Percentiles rank a stretch among this genome's conserved stretches.
Evolutionary conservation across 2,888 invertebrate species (phyloP).

Genomic region (Kryphioiulus occultus): DNA sequence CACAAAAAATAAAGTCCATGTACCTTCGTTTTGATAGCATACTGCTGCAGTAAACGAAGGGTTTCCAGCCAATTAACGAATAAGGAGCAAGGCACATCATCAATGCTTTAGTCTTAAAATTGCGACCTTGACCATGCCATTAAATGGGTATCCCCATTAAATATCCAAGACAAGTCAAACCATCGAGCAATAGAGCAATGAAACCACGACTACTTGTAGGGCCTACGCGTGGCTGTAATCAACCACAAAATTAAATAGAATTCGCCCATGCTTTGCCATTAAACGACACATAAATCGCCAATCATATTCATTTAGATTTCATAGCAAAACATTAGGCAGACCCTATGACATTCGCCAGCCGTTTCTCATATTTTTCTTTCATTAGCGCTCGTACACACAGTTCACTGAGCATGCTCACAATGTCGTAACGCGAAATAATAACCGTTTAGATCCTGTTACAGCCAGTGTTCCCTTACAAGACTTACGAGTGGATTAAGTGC

Average conservation of each 20-base stretch:
- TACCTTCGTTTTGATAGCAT: no score
- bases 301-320: constrained; percentile 20
- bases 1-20: no score
- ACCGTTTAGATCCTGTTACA: constrained; percentile 9
- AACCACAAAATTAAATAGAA: constrained; percentile 17
- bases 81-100: no score
- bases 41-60: no score
- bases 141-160: no score
- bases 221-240: background rate
- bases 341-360: background rate
- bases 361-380: constrained; percentile 20
- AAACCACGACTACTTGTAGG: background rate
- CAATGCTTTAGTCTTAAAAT: no score
- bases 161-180: no score
- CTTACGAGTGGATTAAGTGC: background rate
- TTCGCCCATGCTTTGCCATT: background rate
- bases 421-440: constrained; percentile 3
- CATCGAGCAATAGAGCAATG: background rate
- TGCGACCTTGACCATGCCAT: no score
- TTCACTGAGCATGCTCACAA: constrained; percentile 4
- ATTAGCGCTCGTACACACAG: background rate
- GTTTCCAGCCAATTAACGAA: no score
- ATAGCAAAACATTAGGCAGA: background rate
- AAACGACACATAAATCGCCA: constrained; percentile 16
- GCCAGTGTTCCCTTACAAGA: background rate